Evolutionary conservation across 2,113 vertebrate species (phyloP).

Genomic region (Oncorhynchus gorbuscha): DNA sequence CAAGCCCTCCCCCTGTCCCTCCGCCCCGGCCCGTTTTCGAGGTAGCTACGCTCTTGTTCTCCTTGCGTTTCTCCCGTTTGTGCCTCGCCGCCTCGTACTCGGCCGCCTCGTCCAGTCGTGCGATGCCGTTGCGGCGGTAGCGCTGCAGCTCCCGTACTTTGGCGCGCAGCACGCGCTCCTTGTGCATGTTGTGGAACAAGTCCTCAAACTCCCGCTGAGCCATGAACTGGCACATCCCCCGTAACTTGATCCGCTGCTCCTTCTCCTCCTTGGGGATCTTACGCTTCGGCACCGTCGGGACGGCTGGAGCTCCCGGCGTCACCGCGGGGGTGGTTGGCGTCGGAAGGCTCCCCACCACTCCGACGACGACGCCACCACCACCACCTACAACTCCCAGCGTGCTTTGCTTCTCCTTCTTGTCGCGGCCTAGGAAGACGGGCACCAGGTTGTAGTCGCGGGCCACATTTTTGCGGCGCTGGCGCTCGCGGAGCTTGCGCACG

Average conservation of each 20-base stretch:
- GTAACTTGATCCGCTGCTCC: conserved; percentile 85
- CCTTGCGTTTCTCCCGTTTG: conserved; percentile 93
- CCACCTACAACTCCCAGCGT: conserved; percentile 12
- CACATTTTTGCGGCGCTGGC: conserved; percentile 93
- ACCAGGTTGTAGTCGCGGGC: conserved; percentile 93
- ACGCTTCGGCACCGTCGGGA: conserved; percentile 69
- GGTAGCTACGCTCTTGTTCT: conserved; percentile 81
- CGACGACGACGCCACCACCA: conserved; percentile 19
- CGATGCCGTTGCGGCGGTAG: conserved; percentile 92
- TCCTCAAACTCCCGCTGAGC: conserved; percentile 93
- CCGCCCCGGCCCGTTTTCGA: conserved; percentile 75
- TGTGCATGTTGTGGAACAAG: conserved; percentile 95
- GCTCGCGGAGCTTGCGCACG: conserved; percentile 88
- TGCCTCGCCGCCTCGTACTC: conserved; percentile 95
- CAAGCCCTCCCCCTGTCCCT: conserved; percentile 49
- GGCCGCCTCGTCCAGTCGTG: conserved; percentile 88
- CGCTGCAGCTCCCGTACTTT: conserved; percentile 95
- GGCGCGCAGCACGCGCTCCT: conserved; percentile 86
- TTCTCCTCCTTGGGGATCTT: conserved; percentile 95
- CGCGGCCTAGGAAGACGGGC: conserved; percentile 87
- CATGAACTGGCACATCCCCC: conserved; percentile 95
- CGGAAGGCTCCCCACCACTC: not conserved
- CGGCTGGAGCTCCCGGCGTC: not conserved
- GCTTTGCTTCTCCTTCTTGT: conserved; percentile 77
- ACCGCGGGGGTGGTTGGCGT: conserved; percentile 11